phyloP scores from a whole-genome alignment of 2,888 invertebrate species.

The Drosophila mettleri region DNA sequence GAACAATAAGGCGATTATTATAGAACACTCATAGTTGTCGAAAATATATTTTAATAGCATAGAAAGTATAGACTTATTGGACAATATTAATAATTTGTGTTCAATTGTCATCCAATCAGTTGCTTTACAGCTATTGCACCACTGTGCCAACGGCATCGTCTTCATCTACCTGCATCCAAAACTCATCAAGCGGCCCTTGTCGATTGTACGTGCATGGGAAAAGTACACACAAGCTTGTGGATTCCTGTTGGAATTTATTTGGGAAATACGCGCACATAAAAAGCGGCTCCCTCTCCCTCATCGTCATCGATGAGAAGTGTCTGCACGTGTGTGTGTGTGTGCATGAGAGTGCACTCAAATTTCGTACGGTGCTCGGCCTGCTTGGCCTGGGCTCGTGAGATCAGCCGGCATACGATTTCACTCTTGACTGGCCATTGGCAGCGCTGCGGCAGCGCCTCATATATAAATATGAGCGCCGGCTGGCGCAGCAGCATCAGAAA shows the following conservation, averaged over 20 bases:
- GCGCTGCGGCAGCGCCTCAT: constrained; percentile 71
- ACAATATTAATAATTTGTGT: not conserved
- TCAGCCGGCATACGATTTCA: constrained; percentile 80
- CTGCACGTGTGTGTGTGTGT: constrained; percentile 27
- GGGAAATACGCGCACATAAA: constrained; percentile 81
- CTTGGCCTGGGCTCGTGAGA: constrained; percentile 71
- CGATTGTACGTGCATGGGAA: constrained; percentile 83
- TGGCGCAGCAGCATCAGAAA: constrained; percentile 84
- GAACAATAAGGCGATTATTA: constrained; percentile 23
- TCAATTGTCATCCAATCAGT: constrained; percentile 36
- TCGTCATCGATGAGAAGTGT: constrained; percentile 46
- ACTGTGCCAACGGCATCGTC: constrained; percentile 61
- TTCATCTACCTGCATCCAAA: constrained; percentile 77
- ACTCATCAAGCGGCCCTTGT: constrained; percentile 80
- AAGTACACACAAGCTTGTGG: constrained; percentile 81
- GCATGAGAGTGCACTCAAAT: constrained; percentile 80
- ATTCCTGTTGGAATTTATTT: constrained; percentile 84
- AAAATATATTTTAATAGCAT: constrained; percentile 3
- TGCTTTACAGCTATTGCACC: constrained; percentile 13
- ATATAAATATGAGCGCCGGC: constrained; percentile 84
- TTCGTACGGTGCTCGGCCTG: constrained; percentile 76
- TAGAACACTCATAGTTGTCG: not conserved
- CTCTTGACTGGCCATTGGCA: constrained; percentile 77
- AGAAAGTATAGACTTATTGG: not conserved
- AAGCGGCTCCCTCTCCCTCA: constrained; percentile 57